These are phyloP conservation scores for Meriones unguiculatus DNA, from an alignment of 2,113 vertebrate species.

Conservation along the genomic window DNA sequence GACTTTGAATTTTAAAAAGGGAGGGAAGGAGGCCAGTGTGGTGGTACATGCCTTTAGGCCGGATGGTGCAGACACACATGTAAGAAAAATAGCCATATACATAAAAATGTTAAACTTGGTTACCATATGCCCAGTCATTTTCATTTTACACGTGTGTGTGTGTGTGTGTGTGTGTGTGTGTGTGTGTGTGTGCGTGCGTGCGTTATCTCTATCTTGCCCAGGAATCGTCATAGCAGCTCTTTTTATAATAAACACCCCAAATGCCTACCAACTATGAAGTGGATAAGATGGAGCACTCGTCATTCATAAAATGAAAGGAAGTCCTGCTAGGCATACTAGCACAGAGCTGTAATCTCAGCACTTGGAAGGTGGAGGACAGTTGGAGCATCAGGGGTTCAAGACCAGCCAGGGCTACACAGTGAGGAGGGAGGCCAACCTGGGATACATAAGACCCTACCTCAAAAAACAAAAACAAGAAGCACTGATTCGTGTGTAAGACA, in stretches of 20 bases:
- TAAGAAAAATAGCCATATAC: not conserved
- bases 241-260: slow-evolving; percentile 5
- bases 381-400: not conserved
- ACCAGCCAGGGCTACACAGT: too few relatives aligned
- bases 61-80: not conserved
- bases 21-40: not conserved
- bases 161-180: not conserved
- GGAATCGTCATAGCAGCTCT: not conserved
- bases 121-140: not conserved
- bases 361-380: not conserved
- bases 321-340: not conserved
- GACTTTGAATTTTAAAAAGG: not conserved
- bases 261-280: not conserved
- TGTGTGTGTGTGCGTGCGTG: not conserved
- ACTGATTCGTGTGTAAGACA: not conserved
- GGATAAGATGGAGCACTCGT: not conserved
- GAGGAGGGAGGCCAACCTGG: not conserved
- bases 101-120: not conserved
- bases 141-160: not conserved
- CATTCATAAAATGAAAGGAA: not conserved
- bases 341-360: not conserved
- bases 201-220: not conserved
- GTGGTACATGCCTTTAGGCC: not conserved
- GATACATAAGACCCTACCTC: not conserved
- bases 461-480: not conserved